phyloP scores from a whole-genome alignment of 2,888 invertebrate genomes.

The Lithophane socia region DNA sequence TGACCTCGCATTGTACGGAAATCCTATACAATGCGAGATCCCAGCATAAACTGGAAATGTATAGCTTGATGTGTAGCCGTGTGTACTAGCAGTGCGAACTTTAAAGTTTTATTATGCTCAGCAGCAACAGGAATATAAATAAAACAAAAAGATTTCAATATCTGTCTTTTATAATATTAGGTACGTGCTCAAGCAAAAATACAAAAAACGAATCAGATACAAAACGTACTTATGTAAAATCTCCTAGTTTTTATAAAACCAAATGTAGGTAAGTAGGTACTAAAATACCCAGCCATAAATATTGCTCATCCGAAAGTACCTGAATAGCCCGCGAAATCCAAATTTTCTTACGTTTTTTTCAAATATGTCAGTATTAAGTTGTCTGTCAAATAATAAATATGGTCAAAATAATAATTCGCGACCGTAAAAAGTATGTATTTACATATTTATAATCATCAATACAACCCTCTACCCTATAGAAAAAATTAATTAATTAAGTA shows the following conservation, averaged over 20 bases:
- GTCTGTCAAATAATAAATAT: no score
- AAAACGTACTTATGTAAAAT: conserved; percentile 9
- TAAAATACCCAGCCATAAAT: not conserved
- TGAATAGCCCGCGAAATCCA: not conserved
- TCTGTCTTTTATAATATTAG: conserved; percentile 18
- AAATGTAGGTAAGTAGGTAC: not conserved
- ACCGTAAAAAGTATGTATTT: no score
- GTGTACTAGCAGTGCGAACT: not conserved
- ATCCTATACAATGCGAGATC: no score
- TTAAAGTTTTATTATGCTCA: not conserved
- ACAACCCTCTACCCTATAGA: not conserved
- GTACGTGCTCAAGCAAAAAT: conserved; percentile 31
- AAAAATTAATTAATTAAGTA: no score
- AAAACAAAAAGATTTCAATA: conserved; percentile 17
- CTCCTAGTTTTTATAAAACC: not conserved
- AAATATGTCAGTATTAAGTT: no score
- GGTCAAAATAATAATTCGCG: no score
- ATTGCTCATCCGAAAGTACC: no score
- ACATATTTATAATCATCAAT: no score
- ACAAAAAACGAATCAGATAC: not conserved
- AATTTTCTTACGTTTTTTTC: not conserved
- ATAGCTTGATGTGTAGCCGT: no score
- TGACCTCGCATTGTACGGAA: no score
- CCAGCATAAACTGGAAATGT: no score
- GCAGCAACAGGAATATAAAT: not conserved